These are phyloP conservation scores for Meteorus sp. DNA, from an alignment of 1,140 invertebrate species.

Conservation along the genomic window DNA sequence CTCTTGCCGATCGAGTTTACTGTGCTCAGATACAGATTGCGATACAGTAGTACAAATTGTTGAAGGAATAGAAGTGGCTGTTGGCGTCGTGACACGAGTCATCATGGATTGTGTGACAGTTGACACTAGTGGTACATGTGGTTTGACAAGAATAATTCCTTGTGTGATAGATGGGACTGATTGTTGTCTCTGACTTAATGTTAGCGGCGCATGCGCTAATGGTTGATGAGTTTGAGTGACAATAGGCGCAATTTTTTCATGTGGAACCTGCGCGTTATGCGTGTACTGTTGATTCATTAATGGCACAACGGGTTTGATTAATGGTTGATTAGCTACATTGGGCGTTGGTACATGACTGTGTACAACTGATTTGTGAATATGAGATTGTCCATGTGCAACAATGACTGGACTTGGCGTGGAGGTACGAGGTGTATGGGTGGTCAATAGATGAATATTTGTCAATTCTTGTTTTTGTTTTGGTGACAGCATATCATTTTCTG, in stretches of 20 bases:
- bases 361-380: slow-evolving; percentile 44
- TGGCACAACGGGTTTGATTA: slow-evolving; percentile 49
- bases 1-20: slow-evolving; percentile 11
- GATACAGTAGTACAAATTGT: neutral
- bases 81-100: slow-evolving; percentile 33
- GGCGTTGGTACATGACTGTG: slow-evolving; percentile 37
- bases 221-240: slow-evolving; percentile 14
- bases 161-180: slow-evolving; percentile 32
- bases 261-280: slow-evolving; percentile 4
- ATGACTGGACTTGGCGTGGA: slow-evolving; percentile 61
- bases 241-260: slow-evolving; percentile 13
- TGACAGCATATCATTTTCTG: slow-evolving; percentile 39
- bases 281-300: slow-evolving; percentile 38
- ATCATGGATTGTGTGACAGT: slow-evolving; percentile 41
- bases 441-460: slow-evolving; percentile 44
- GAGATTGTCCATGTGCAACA: slow-evolving; percentile 50
- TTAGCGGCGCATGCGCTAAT: neutral
- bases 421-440: slow-evolving; percentile 46
- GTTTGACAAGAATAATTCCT: slow-evolving; percentile 33
- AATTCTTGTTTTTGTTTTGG: slow-evolving; percentile 49
- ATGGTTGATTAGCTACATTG: slow-evolving; percentile 33
- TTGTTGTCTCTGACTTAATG: slow-evolving; percentile 10
- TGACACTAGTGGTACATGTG: slow-evolving; percentile 41
- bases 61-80: slow-evolving; percentile 27
- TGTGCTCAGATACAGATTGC: neutral